Conservation (phyloP, 1,140 invertebrate species). For the Gyrodactylus bullatarudis region DNA sequence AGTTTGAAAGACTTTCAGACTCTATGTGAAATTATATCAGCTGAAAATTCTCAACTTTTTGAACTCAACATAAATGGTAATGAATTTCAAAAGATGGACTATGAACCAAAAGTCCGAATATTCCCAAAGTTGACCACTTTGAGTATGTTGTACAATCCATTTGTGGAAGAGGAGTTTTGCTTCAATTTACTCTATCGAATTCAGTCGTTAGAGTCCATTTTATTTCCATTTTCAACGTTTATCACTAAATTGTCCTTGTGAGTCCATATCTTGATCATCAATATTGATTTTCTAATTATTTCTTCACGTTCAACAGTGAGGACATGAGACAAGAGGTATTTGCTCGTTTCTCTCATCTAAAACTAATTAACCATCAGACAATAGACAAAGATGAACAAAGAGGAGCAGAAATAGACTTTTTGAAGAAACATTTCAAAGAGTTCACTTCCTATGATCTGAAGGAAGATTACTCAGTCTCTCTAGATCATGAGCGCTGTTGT, state of each 20-base stretch:
- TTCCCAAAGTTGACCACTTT: neutral
- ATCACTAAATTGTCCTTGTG: no score
- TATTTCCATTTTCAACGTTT: no score
- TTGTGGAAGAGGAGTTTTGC: neutral
- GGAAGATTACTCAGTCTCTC: neutral
- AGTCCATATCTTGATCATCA: no score
- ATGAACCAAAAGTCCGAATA: neutral
- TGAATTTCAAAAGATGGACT: neutral
- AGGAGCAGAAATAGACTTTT: neutral
- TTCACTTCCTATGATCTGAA: neutral
- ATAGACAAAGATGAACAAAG: neutral
- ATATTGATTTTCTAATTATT: no score
- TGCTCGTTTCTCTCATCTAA: neutral
- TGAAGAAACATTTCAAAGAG: neutral
- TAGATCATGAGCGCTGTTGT: neutral
- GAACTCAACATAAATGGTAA: neutral
- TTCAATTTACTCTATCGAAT: no score
- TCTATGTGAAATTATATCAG: neutral
- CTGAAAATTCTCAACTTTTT: neutral
- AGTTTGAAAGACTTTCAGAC: neutral
- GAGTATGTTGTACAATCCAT: neutral
- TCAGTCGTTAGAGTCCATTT: no score
- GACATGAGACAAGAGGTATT: neutral
- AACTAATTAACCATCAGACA: neutral
- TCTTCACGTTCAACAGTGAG: no score